Percentiles rank a stretch among this genome's conserved stretches.
Conservation (phyloP, 2,113 vertebrate genomes). For the Labeo rohita region DNA sequence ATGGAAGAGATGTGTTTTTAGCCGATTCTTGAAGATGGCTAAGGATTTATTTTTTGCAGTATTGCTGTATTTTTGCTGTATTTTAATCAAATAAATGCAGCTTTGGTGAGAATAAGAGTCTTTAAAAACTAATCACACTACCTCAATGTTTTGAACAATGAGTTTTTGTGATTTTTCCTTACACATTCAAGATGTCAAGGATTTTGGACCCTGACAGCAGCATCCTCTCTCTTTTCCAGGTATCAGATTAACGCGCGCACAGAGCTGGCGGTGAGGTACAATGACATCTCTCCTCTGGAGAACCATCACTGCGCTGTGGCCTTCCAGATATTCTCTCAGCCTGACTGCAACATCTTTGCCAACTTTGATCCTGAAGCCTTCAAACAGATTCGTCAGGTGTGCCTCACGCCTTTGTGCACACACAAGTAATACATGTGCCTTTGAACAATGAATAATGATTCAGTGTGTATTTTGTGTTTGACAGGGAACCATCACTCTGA, state of each 20-base stretch:
- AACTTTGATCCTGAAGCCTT: constrained; percentile 83
- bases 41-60: too few relatives aligned
- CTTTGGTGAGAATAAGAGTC: too few relatives aligned
- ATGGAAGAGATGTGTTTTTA: too few relatives aligned
- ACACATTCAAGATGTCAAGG: not conserved
- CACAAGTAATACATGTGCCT: not conserved
- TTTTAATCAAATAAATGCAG: too few relatives aligned
- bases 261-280: constrained; percentile 90
- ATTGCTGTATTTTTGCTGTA: too few relatives aligned
- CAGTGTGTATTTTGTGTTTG: not conserved
- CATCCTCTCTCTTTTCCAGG: constrained; percentile 62
- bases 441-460: not conserved
- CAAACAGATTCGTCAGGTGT: constrained; percentile 89
- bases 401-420: not conserved
- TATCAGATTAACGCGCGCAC: constrained; percentile 94
- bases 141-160: too few relatives aligned
- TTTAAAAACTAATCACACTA: too few relatives aligned
- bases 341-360: constrained; percentile 90
- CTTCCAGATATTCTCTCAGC: constrained; percentile 89
- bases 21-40: too few relatives aligned
- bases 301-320: constrained; percentile 95
- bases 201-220: not conserved
- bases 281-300: constrained; percentile 93
- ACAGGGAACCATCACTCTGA: constrained; percentile 90
- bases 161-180: too few relatives aligned